Evolutionary conservation across 2,113 vertebrate genomes (phyloP).

Genomic region (Hipposideros armiger): DNA sequence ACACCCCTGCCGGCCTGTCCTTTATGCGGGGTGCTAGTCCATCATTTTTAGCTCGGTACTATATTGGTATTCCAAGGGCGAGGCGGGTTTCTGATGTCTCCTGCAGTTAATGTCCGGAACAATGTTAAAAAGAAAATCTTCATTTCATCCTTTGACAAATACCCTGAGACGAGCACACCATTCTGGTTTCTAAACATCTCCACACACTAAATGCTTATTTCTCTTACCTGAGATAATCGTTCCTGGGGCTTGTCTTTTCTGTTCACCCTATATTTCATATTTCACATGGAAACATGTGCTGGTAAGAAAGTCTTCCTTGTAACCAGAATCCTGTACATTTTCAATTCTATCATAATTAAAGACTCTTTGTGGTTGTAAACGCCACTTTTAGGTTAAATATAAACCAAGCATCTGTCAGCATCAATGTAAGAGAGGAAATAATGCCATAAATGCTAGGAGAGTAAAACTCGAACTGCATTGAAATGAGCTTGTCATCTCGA

Average conservation of each 20-base stretch:
- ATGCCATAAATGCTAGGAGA: background rate
- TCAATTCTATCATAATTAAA: conserved; percentile 79
- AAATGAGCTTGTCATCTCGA: conserved; percentile 68
- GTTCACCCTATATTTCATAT: conserved; percentile 37
- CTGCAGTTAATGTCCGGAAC: conserved; percentile 79
- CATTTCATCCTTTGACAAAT: conserved; percentile 66
- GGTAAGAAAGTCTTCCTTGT: conserved; percentile 25
- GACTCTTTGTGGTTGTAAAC: conserved; percentile 73
- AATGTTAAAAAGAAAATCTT: conserved; percentile 76
- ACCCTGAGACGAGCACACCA: conserved; percentile 67
- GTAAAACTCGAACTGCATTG: conserved; percentile 56
- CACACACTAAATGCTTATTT: conserved; percentile 52
- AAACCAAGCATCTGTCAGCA: conserved; percentile 74
- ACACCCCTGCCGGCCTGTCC: conserved; percentile 49
- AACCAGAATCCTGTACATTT: conserved; percentile 72
- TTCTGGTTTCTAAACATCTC: conserved; percentile 72
- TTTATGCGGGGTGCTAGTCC: conserved; percentile 56
- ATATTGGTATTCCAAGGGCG: conserved; percentile 70
- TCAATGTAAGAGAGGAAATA: conserved; percentile 63
- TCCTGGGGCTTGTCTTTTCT: conserved; percentile 16
- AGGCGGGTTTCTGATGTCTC: conserved; percentile 68
- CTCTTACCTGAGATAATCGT: background rate
- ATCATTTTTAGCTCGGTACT: conserved; percentile 77
- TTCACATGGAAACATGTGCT: conserved; percentile 16
- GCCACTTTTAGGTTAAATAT: conserved; percentile 82